A percentile compares a stretch with the other conserved stretches of the same genome.
Conservation (phyloP, 2,113 vertebrate species). For the Rhinolophus sinicus region DNA sequence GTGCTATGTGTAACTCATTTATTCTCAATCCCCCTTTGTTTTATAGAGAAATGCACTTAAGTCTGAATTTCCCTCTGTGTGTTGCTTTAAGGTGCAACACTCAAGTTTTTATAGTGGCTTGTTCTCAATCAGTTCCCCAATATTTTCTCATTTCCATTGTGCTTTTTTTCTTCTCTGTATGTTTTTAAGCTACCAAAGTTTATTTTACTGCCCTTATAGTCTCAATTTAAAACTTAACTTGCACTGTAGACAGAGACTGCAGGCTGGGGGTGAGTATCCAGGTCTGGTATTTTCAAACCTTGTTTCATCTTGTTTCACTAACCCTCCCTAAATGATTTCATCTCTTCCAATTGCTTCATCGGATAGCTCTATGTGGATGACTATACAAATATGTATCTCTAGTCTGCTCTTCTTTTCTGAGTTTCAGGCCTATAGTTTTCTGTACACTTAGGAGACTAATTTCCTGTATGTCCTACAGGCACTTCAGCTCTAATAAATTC, state of each 20-base stretch:
- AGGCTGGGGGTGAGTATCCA: not conserved
- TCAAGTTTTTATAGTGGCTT: not conserved
- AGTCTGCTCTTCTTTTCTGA: not conserved
- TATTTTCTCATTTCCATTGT: not conserved
- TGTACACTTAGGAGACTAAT: not conserved
- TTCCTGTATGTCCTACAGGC: not conserved
- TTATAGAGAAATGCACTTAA: not conserved
- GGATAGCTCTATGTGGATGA: not conserved
- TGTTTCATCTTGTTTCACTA: not conserved
- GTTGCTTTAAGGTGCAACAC: not conserved
- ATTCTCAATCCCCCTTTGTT: not conserved
- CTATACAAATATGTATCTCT: not conserved
- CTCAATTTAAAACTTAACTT: not conserved
- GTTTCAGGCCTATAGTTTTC: not conserved
- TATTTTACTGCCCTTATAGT: not conserved
- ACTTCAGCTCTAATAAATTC: not conserved
- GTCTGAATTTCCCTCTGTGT: not conserved
- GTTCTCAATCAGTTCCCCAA: not conserved
- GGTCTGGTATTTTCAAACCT: not conserved
- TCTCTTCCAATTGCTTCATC: not conserved
- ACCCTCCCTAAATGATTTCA: not conserved
- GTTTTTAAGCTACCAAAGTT: not conserved
- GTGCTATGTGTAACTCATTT: not conserved
- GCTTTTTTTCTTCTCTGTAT: not conserved
- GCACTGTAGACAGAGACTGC: not conserved